Base-by-base conservation (phyloP, 2,888 invertebrate genomes). In the Griposia aprilina region DNA sequence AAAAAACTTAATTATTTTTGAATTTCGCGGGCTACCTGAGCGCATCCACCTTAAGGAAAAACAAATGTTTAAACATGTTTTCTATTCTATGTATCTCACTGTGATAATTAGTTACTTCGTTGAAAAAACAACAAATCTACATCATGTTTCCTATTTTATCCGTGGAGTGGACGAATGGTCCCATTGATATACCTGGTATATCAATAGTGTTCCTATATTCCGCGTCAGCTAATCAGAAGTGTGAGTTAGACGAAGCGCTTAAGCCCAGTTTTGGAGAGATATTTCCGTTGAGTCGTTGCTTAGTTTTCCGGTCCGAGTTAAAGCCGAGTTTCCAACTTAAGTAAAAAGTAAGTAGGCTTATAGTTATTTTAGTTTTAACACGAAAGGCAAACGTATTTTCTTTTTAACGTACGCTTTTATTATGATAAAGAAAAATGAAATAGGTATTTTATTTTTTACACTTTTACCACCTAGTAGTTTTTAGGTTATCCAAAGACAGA, bases 221-320 rank as follows among this genome's bases (percentile, higher is more conserved):
- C 23, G 15, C 26, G 57, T 68, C 30, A 62, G 30, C 60, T 70
- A 69, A 80, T 80, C 75, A 69, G 15, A 63, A 63, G 26, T 36
- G 65, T 48, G 55, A 66, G 66, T 52, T 26, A 52, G 15, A 3
- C 5, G 50, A 41, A 76, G 60, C 36, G 55, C 15, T 20, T 82
- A 70, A 78, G 66, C 66, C 55, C 78, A 81, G 66, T 82, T 81
- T 60, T 52, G 23, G 48, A 41, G 30, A 52, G 62, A 73, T 69
- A 72, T 81, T 82, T 82, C 82, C 62, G 78, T 62, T 45, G 52
- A 82, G 73, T 66, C 41, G 82, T 82, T 45, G 71, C 70, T 74
- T 62, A 74, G 82, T 79, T 82, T 71, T 23, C 66, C 50, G n/a
- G 59, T 50, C 41, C 57, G 23, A 82, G 75, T 80, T 83, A 55